These are phyloP conservation scores for Samia ricini DNA, from an alignment of 1,140 invertebrate species.

Conservation along the genomic window DNA sequence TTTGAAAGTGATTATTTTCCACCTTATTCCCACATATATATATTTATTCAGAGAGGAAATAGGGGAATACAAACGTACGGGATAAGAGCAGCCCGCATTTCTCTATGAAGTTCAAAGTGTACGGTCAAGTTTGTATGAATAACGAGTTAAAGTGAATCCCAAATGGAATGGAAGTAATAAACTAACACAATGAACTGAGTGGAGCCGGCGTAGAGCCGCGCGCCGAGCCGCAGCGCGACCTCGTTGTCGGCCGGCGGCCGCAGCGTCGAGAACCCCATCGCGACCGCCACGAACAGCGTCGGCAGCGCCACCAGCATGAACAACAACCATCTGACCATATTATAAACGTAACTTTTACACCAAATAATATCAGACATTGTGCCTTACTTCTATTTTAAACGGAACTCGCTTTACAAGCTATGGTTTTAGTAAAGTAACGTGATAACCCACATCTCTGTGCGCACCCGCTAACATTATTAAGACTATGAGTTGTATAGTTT, in stretches of 20 bases:
- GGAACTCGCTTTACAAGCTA: no score
- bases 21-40: no score
- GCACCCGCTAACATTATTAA: no score
- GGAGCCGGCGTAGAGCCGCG: slow-evolving; percentile 75
- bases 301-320: slow-evolving; percentile 81
- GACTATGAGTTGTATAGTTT: no score
- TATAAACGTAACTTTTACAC: no score
- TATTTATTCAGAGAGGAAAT: slow-evolving; percentile 18
- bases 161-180: no score
- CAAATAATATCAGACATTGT: no score
- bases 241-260: slow-evolving; percentile 81
- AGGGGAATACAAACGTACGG: no score
- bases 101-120: neutral
- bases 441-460: no score
- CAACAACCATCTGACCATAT: slow-evolving; percentile 69
- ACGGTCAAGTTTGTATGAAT: neutral
- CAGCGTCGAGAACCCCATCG: slow-evolving; percentile 83
- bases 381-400: no score
- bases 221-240: slow-evolving; percentile 73
- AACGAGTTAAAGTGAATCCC: neutral
- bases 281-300: slow-evolving; percentile 80
- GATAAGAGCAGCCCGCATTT: neutral
- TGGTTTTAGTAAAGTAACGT: no score
- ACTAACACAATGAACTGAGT: slow-evolving; percentile 71
- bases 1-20: no score